A percentile compares a stretch with the other conserved stretches of the same genome.
phyloP scores from a whole-genome alignment of 2,888 invertebrate genomes.

The Zhengitettix transpicula region DNA sequence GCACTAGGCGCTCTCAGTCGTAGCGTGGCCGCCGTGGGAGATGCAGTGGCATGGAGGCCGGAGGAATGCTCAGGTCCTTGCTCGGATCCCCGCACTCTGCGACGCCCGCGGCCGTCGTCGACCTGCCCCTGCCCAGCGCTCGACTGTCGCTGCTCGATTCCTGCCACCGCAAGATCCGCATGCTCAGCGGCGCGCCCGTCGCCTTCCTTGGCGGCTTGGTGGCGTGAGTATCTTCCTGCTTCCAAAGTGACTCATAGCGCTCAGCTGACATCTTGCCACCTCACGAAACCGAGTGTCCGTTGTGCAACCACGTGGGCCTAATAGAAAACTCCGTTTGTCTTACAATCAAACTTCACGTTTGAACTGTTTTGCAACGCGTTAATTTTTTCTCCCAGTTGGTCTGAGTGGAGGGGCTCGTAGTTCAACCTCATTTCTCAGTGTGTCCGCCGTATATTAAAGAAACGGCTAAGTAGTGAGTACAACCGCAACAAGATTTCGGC shows the following conservation, averaged over 20 bases:
- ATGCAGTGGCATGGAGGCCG: constrained; percentile 24
- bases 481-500: no score
- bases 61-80: constrained; percentile 32
- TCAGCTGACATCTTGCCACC: background rate
- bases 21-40: no score
- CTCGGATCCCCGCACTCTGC: constrained; percentile 20
- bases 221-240: constrained; percentile 38
- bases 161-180: constrained; percentile 53
- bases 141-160: constrained; percentile 47
- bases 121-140: constrained; percentile 27
- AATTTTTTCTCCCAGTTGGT: no score
- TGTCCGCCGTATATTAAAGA: no score
- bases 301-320: background rate
- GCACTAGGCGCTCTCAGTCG: no score
- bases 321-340: no score
- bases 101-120: constrained; percentile 20
- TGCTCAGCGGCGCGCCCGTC: constrained; percentile 48
- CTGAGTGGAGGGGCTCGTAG: no score
- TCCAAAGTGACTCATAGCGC: background rate
- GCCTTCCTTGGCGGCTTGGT: constrained; percentile 51
- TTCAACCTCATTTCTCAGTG: no score
- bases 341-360: no score
- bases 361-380: no score
- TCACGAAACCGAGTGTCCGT: background rate
- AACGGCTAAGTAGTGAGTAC: no score